Evolutionary conservation across 2,113 vertebrate genomes (phyloP).

Genomic region (Albula glossodonta): DNA sequence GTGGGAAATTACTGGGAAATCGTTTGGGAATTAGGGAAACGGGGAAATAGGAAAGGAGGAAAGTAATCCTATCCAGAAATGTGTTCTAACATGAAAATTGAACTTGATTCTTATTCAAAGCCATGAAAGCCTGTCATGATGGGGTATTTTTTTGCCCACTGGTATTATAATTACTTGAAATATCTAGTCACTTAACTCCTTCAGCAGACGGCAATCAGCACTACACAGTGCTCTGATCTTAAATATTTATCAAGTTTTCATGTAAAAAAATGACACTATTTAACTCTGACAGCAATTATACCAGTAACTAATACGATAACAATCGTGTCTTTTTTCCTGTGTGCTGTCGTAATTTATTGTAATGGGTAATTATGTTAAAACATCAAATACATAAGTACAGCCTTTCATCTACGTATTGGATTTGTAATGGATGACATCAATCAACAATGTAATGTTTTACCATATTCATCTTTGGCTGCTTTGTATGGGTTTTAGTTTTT

Average conservation of each 20-base stretch:
- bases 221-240: background rate
- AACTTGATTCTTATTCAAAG: conserved; percentile 30
- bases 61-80: conserved; percentile 51
- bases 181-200: conserved; percentile 6
- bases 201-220: background rate
- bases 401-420: too few species aligned
- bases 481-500: too few species aligned
- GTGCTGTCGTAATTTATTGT: too few species aligned
- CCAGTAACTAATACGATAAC: too few species aligned
- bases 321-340: too few species aligned
- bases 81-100: conserved; percentile 38
- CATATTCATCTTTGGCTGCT: too few species aligned
- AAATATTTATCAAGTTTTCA: background rate
- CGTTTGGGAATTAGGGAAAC: conserved; percentile 46
- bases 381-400: too few species aligned
- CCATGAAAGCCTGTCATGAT: conserved; percentile 9
- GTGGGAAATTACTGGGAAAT: conserved; percentile 40
- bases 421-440: too few species aligned
- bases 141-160: background rate
- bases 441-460: too few species aligned
- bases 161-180: background rate
- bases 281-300: background rate
- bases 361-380: too few species aligned
- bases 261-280: background rate
- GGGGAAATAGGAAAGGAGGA: conserved; percentile 45